phyloP scores from a whole-genome alignment of 2,888 invertebrate genomes.

The Agrochola lota region DNA sequence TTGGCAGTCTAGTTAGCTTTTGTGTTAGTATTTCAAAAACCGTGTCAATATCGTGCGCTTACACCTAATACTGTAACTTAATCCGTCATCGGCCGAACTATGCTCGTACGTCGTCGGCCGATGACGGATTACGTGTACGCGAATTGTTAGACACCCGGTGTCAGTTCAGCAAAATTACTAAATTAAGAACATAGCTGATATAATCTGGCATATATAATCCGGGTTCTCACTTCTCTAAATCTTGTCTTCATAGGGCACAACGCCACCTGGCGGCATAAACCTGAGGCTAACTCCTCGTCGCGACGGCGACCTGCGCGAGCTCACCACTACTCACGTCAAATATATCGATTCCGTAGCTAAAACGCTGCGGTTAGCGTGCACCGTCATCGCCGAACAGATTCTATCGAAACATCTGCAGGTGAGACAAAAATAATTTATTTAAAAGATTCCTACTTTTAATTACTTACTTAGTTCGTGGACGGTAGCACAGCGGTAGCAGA shows the following conservation, averaged over 20 bases:
- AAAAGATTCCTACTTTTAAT: not conserved
- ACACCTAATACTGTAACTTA: not conserved
- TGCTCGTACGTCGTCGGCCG: not conserved
- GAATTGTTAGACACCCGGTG: not conserved
- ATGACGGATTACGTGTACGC: not conserved
- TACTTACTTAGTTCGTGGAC: not conserved
- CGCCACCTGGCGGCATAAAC: constrained; percentile 91
- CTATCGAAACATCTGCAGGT: constrained; percentile 90
- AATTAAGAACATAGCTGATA: not conserved
- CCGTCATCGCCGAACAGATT: constrained; percentile 89
- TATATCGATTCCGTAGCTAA: constrained; percentile 91
- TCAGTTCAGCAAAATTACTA: not conserved
- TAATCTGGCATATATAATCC: not conserved
- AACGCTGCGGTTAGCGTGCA: constrained; percentile 89
- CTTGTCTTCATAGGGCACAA: constrained; percentile 82
- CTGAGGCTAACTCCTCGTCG: constrained; percentile 89
- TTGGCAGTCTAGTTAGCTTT: not conserved
- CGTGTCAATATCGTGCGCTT: not conserved
- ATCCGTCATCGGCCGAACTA: not conserved
- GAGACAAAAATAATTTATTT: not conserved
- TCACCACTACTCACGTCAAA: constrained; percentile 88
- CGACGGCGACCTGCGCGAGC: constrained; percentile 88
- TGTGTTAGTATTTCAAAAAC: not conserved
- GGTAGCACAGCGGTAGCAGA: no score
- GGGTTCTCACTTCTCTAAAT: not conserved